A percentile compares a stretch with the other conserved stretches of the same genome.
These are phyloP conservation scores for Melolontha melolontha DNA, from an alignment of 2,888 invertebrate genomes.

Conservation along the genomic window DNA sequence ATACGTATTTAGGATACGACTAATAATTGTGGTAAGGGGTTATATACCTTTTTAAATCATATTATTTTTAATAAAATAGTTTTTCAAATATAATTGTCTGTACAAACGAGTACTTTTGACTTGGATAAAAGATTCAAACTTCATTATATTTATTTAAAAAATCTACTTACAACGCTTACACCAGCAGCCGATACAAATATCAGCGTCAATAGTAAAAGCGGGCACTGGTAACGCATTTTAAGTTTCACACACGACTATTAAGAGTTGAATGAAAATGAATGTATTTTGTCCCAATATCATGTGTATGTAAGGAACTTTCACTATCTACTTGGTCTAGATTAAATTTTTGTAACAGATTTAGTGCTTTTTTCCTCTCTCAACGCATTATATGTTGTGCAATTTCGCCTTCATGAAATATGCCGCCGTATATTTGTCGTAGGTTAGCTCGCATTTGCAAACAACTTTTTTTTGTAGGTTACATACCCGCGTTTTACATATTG, in stretches of 20 bases:
- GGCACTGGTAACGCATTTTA: conserved; percentile 20
- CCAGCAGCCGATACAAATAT: conserved; percentile 22
- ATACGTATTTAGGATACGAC: no score
- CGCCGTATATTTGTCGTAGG: no score
- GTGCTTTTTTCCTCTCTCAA: conserved; percentile 2
- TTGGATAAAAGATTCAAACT: no score
- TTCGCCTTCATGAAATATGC: conserved; percentile 73
- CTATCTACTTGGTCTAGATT: conserved; percentile 26
- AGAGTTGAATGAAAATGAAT: conserved; percentile 3
- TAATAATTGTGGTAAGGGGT: no score
- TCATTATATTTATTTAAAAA: neutral
- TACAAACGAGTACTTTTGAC: no score
- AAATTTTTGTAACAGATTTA: conserved; percentile 33
- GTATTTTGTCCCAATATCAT: conserved; percentile 8
- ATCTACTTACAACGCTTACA: conserved; percentile 44
- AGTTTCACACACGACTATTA: conserved; percentile 6
- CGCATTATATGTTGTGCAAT: conserved; percentile 57
- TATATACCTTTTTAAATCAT: no score
- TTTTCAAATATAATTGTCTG: no score
- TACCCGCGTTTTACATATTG: no score
- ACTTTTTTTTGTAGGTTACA: no score
- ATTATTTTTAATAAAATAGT: no score
- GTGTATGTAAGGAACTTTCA: conserved; percentile 18
- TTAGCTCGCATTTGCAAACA: no score
- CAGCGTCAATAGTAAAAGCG: conserved; percentile 7